Base-by-base conservation (phyloP, 1,140 invertebrate genomes). In the Aphis craccivora region DNA sequence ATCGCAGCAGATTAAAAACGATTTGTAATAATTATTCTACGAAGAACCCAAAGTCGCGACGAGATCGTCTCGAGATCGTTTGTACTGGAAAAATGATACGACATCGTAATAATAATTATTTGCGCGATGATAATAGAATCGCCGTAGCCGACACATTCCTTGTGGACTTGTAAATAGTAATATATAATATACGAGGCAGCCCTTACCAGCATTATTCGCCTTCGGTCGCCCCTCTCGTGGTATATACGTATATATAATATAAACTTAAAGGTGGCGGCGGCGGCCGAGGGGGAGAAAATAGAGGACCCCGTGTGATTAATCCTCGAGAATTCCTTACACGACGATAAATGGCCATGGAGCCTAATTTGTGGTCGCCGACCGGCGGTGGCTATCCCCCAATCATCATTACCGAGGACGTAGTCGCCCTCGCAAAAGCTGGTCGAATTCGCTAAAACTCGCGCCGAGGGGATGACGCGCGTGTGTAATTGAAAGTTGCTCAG, bases 401-500 rank as follows among this genome's bases (percentile, higher is more conserved):
- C 90, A 48, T 91, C 90, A 91, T 91, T 91, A 91, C 45, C 1
- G 25, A 30, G 53, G 90, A 67, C 37, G 55, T n/a, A n/a, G n/a
- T 91, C 90, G 40, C 53, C 84, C 84, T 43, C 83, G 43, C 55
- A 40, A 48, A 81, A 81, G 67, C 67, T 2, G 84, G 84, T 45
- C 84, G 87, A 89, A 51, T 53, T 35, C 45, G 48, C 43, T 25
- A 11, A 83, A 40, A 35, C 35, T 67, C 60, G 37, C 22, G 30
- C 84, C 84, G 43, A 87, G 43, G 37, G 40, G 25, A 51, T n/a
- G 30, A 45, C 2, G 37, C 45, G 30, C 43, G 84, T 45, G 88
- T 67, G 90, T 91, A 91, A 91, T 91, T 91, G 90, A 91, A 91
- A 91, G 55, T 91, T 91, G 43, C 55, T 40, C 90, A 40, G 90